Conservation (phyloP, 1,140 invertebrate species). For the Odontomachus brunneus region DNA sequence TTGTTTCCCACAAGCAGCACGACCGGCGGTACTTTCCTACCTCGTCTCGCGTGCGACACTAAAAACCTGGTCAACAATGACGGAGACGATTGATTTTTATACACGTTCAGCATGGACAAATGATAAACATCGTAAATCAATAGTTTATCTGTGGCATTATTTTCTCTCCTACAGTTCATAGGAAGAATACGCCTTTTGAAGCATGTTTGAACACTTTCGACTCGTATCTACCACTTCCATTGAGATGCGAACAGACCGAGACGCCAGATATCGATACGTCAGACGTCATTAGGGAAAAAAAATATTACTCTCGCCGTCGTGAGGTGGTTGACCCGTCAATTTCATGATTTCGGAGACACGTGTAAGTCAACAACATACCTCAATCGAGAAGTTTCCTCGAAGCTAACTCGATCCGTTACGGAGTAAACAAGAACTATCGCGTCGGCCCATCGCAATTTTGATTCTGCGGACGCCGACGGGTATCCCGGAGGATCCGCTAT, state of each 20-base stretch:
- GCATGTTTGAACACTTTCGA: no score
- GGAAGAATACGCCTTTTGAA: no score
- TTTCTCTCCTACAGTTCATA: no score
- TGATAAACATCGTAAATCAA: no score
- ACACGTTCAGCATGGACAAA: no score
- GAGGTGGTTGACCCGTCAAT: no score
- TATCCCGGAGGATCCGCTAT: constrained; percentile 70
- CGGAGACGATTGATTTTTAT: no score
- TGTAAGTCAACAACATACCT: constrained; percentile 85
- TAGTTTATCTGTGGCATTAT: no score
- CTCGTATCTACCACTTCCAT: no score
- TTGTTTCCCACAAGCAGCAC: constrained; percentile 92
- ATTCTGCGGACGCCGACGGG: constrained; percentile 83
- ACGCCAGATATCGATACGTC: not conserved
- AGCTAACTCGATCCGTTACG: constrained; percentile 93
- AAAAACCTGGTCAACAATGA: constrained; percentile 59
- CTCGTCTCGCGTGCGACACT: constrained; percentile 84
- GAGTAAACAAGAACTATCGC: constrained; percentile 94
- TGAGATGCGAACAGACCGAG: no score
- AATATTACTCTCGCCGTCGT: constrained; percentile 87
- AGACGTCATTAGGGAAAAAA: constrained; percentile 26
- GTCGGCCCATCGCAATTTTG: constrained; percentile 93
- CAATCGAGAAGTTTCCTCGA: constrained; percentile 92
- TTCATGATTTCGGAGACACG: not conserved
- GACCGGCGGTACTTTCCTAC: constrained; percentile 88